These are phyloP conservation scores for Triplophysa rosa DNA, from an alignment of 2,113 vertebrate species.

Conservation along the genomic window DNA sequence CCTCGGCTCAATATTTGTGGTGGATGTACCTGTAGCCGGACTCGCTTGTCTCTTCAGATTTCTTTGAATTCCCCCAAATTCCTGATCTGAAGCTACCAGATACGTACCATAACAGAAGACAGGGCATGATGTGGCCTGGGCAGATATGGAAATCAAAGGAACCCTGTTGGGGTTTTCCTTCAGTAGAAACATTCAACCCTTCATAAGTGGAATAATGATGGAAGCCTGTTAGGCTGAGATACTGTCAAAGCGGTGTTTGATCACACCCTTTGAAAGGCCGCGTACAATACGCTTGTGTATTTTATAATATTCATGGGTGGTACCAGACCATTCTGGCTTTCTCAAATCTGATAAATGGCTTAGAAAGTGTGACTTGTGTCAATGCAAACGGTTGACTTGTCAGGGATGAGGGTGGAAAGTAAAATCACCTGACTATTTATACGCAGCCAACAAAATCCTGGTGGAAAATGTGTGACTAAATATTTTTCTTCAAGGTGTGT, in stretches of 20 bases:
- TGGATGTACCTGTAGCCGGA: conserved; percentile 7
- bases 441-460: conserved; percentile 29
- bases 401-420: conserved; percentile 31
- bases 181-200: conserved; percentile 10
- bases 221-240: conserved; percentile 5
- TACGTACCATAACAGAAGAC: conserved; percentile 16
- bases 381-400: conserved; percentile 36
- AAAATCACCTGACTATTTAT: conserved; percentile 43
- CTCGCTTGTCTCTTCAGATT: conserved; percentile 34
- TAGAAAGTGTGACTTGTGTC: not conserved
- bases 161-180: conserved; percentile 30
- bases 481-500: conserved; percentile 57
- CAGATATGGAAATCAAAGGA: conserved; percentile 29
- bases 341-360: conserved; percentile 18
- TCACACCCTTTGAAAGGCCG: conserved; percentile 12
- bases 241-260: conserved; percentile 30
- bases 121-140: conserved; percentile 11
- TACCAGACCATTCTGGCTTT: not conserved
- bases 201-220: conserved; percentile 2
- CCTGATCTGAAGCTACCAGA: conserved; percentile 37
- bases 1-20: conserved; percentile 30
- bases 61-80: conserved; percentile 50
- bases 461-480: conserved; percentile 54
- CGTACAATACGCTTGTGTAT: not conserved
- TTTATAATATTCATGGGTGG: conserved; percentile 29